Conservation (phyloP, 2,113 vertebrate species). For the Loxodonta africana region DNA sequence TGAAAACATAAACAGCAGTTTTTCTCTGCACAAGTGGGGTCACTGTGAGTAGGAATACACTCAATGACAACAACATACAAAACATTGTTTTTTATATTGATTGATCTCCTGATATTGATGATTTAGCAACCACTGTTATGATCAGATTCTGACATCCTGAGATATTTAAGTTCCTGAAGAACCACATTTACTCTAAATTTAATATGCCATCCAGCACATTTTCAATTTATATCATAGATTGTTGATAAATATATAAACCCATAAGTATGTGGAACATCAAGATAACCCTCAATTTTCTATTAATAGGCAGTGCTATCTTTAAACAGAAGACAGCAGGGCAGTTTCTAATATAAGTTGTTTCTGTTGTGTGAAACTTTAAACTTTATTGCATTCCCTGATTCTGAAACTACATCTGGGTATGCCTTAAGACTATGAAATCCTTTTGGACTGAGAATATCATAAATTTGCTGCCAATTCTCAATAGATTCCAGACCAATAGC, state of each 20-base stretch:
- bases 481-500: background rate
- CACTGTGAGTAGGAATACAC: too few relatives aligned
- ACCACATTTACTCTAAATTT: background rate
- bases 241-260: background rate
- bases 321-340: background rate
- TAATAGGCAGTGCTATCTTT: background rate
- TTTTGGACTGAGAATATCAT: conserved; percentile 1
- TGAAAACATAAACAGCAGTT: too few relatives aligned
- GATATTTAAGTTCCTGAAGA: background rate
- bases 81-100: conserved; percentile 28
- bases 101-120: background rate
- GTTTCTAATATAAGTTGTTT: background rate
- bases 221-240: background rate
- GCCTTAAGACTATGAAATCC: conserved; percentile 23
- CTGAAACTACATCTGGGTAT: conserved; percentile 29
- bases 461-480: conserved; percentile 46
- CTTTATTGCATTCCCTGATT: background rate
- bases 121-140: background rate
- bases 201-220: background rate
- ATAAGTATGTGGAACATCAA: background rate
- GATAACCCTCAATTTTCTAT: background rate
- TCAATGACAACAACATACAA: background rate
- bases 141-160: background rate
- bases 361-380: background rate
- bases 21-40: too few relatives aligned